Conservation (phyloP, 2,888 invertebrate genomes). For the Acanthosepion pharaonis region DNA sequence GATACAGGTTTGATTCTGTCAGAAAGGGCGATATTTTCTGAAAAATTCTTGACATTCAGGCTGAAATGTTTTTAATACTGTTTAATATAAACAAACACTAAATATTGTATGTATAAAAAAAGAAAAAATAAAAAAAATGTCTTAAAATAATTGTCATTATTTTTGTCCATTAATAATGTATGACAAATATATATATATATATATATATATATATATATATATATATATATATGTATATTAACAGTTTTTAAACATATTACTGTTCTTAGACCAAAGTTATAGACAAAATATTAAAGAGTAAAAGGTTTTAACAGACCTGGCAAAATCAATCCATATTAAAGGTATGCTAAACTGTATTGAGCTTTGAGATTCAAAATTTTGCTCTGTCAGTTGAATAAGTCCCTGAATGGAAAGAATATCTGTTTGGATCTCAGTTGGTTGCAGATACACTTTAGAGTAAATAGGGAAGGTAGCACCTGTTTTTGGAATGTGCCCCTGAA, state of each 20-base stretch:
- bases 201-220: no score
- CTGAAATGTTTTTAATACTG: no score
- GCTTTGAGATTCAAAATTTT: neutral
- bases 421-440: neutral
- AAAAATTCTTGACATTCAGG: no score
- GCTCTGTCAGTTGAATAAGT: neutral
- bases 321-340: neutral
- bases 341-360: neutral
- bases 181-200: no score
- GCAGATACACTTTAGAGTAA: neutral
- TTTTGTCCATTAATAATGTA: no score
- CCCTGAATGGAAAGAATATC: neutral
- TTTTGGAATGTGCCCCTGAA: neutral
- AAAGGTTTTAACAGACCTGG: neutral
- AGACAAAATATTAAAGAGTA: neutral
- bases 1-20: no score
- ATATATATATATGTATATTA: no score
- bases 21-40: no score
- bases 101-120: no score
- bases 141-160: no score
- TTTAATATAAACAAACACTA: no score
- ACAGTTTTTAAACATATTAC: neutral
- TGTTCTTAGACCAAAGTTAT: neutral
- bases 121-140: no score
- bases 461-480: neutral